Percentiles rank a stretch among this genome's conserved stretches.
These are phyloP conservation scores for Lysiphlebus fabarum DNA, from an alignment of 1,140 invertebrate genomes.

Conservation along the genomic window DNA sequence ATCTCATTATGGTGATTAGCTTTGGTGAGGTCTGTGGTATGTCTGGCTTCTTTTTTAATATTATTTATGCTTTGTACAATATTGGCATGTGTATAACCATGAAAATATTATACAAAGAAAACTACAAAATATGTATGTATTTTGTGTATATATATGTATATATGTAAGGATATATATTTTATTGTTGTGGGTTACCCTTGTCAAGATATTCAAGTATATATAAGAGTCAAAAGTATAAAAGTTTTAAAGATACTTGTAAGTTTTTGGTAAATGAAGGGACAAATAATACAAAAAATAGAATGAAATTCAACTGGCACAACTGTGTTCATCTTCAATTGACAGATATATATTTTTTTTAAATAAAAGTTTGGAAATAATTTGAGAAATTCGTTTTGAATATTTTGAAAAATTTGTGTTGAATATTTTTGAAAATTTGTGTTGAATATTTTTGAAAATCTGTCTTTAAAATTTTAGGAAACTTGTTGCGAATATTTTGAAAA, in stretches of 20 bases:
- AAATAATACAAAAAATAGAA: no score
- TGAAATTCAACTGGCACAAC: background rate
- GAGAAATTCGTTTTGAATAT: no score
- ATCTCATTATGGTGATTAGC: slow-evolving; percentile 55
- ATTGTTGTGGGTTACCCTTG: slow-evolving; percentile 28
- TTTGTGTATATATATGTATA: no score
- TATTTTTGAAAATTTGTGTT: no score
- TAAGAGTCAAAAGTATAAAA: slow-evolving; percentile 3
- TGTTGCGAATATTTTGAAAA: no score
- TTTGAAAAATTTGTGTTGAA: no score
- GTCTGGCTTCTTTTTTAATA: slow-evolving; percentile 49
- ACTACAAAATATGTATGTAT: slow-evolving; percentile 24
- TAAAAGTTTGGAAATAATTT: no score
- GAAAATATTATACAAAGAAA: background rate
- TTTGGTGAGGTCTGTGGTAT: slow-evolving; percentile 44
- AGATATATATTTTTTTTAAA: background rate
- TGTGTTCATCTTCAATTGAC: background rate
- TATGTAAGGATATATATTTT: slow-evolving; percentile 28
- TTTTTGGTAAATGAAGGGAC: no score
- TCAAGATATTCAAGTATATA: slow-evolving; percentile 42
- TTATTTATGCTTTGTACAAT: background rate
- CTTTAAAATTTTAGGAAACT: no score
- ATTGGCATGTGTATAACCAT: no score
- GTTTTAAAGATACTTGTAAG: no score
- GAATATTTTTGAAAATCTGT: no score